These are phyloP conservation scores for Danio kyathit DNA, from an alignment of 2,797 vertebrate genomes.

Conservation along the genomic window DNA sequence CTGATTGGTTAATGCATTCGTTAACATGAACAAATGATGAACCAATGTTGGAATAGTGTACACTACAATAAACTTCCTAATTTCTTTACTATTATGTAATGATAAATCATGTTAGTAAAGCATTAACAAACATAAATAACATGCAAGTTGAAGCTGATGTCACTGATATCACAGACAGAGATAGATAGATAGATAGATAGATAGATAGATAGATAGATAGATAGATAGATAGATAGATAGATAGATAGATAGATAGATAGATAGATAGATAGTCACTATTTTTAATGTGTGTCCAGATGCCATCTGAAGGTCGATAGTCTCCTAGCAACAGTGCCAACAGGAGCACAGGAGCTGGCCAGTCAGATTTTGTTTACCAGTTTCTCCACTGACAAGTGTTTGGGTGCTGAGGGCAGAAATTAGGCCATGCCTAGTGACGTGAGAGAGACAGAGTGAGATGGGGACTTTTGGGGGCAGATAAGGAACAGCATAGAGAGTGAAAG, in stretches of 20 bases:
- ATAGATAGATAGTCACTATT: not conserved
- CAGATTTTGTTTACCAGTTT: conserved; percentile 68
- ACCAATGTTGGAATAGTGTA: too few species aligned
- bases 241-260: not conserved
- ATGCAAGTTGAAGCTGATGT: too few species aligned
- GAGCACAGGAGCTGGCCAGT: conserved; percentile 66
- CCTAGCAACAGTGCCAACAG: conserved; percentile 78
- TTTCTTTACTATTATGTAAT: too few species aligned
- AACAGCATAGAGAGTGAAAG: conserved; percentile 6
- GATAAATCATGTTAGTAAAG: too few species aligned
- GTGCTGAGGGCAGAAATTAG: conserved; percentile 70
- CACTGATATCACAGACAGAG: too few species aligned
- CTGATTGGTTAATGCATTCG: too few species aligned
- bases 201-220: not conserved
- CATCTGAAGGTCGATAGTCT: conserved; percentile 69
- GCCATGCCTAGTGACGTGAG: conserved; percentile 62
- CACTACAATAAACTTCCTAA: too few species aligned
- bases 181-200: too few species aligned
- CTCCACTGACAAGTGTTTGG: conserved; percentile 68
- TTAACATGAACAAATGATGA: too few species aligned
- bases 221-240: not conserved
- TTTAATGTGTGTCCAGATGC: not conserved
- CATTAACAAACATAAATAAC: too few species aligned
- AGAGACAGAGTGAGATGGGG: conserved; percentile 12
- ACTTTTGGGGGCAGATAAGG: not conserved